Evolutionary conservation across 1,140 invertebrate genomes (phyloP), one percentile per base, ranked within the genome.

Genomic region (Cydia strobilella): DNA sequence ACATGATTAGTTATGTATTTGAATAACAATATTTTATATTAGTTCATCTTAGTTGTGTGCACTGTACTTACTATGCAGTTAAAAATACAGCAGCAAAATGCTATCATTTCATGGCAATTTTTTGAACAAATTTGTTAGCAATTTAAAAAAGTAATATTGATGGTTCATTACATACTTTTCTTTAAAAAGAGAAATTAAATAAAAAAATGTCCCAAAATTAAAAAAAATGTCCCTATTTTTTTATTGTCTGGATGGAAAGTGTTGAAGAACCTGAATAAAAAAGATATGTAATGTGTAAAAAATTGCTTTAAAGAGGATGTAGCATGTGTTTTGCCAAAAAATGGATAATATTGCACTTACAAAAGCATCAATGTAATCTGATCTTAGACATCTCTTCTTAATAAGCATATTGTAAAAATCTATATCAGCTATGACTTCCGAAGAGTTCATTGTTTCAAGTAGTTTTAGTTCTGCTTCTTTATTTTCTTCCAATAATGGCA

Each of bases 361-460:
- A 90, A 94, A 94, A 27, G 96, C 97, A 83, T 87, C 92, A 73
- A 94, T 89, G 86, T 95, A 96, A 83, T 97, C 95, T 72, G 89
- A 89, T 79, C 96, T 91, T 75, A 95, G 90, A 83, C 94, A 95
- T 73, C 96, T 94, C 84, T 95, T 97, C 83, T 96, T 97, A 69
- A 99, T 98, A 15, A 98, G 90, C 86, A 96, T 94, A 90, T 98
- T 99, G 80, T 95, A 98, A 86, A 98, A 98, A 84, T 95, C 95
- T 48, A 96, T 94, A 91, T 98, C 97, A 0, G 95, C 90, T 80
- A 93, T 94, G 0, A 98, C 84, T 13, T 94, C 90, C 45, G 93
- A 87, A 72, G 91, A 84, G 72, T 94, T 94, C 83, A 98, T 94
- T 25, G 94, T 84, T 48, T 84, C 77, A 6, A 97, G 77, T 7